Percentiles rank a stretch among this genome's conserved stretches.
phyloP scores from a whole-genome alignment of 2,797 vertebrate species.

The Pachyuromys duprasi region DNA sequence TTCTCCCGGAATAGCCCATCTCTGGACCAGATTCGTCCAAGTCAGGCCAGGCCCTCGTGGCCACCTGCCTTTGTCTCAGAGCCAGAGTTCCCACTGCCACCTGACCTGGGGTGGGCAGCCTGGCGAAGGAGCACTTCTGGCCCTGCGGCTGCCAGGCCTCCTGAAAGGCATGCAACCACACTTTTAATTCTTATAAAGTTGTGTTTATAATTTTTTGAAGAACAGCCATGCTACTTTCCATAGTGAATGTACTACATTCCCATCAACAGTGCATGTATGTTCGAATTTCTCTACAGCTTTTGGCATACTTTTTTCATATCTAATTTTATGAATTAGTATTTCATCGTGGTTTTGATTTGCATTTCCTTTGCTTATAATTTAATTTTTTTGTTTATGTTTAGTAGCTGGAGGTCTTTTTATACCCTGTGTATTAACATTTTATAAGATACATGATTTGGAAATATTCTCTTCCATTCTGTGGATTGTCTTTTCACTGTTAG shows the following conservation, averaged over 20 bases:
- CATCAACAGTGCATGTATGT: neutral
- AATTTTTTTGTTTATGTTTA: neutral
- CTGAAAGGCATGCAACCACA: too few relatives aligned
- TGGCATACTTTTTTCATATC: neutral
- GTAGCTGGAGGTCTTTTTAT: neutral
- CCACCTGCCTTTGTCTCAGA: too few relatives aligned
- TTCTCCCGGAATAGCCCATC: too few relatives aligned
- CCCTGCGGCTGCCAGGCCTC: too few relatives aligned
- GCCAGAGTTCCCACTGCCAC: too few relatives aligned
- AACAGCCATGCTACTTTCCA: neutral
- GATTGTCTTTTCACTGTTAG: neutral
- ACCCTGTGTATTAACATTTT: neutral
- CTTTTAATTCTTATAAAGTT: neutral
- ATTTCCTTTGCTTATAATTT: slow-evolving; percentile 9
- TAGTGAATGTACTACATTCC: neutral
- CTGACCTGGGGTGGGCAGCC: too few relatives aligned
- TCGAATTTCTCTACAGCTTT: neutral
- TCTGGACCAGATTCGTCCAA: too few relatives aligned
- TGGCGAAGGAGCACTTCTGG: too few relatives aligned
- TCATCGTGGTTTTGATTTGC: neutral
- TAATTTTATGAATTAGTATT: neutral
- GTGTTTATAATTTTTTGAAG: neutral
- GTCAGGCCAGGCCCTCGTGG: too few relatives aligned
- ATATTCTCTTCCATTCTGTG: slow-evolving; percentile 18
- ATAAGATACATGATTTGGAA: neutral